Evolutionary conservation across 1,140 invertebrate genomes (phyloP), one percentile per base, ranked within the genome.

Genomic region (Brachionus rotundiformis): DNA sequence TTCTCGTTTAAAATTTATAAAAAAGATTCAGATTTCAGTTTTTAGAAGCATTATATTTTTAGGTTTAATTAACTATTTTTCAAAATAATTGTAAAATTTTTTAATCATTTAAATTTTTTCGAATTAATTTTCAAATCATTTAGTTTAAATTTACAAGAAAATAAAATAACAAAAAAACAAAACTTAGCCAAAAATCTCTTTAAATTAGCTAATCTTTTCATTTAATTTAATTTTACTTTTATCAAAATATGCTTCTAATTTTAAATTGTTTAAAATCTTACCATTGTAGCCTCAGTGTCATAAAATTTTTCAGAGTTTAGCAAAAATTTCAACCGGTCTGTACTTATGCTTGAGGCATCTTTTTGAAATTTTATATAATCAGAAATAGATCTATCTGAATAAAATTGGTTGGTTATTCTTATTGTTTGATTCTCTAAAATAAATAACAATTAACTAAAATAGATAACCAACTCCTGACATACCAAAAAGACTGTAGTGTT

Each of bases 351-450:
- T 8, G 39, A 73, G 1, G 68, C 19, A 6, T 47, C 36, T 13
- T 23, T 29, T 25, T 73, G 68, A 27, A 73, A 73, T 73, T 44
- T 73, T 11, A 73, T 73, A n/a, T 73, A 73, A 23, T 73, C 36
- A 25, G n/a, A 10, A 23, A 73, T 73, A 11, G 33, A 44, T 41
- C 27, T 73, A 4, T 73, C 68, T 8, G 68, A 73, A 73, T 73
- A 73, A 73, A 73, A 44, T 44, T 73, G 68, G 44, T 73, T 73
- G 8, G 39, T 44, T 25, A 73, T 73, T 3, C 41, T 41, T 11
- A 73, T 44, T 1, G 68, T 73, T 73, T 73, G 68, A 44, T 44
- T 73, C 39, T 73, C 68, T 73, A n/a, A 33, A 33, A n/a, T 31
- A 19, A 36, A 13, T 39, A 71, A 41, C 5, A 41, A 41, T 7